Evolutionary conservation across 2,888 invertebrate genomes (phyloP), one percentile per base, ranked within the genome.

Genomic region (Aspidiotus destructor): DNA sequence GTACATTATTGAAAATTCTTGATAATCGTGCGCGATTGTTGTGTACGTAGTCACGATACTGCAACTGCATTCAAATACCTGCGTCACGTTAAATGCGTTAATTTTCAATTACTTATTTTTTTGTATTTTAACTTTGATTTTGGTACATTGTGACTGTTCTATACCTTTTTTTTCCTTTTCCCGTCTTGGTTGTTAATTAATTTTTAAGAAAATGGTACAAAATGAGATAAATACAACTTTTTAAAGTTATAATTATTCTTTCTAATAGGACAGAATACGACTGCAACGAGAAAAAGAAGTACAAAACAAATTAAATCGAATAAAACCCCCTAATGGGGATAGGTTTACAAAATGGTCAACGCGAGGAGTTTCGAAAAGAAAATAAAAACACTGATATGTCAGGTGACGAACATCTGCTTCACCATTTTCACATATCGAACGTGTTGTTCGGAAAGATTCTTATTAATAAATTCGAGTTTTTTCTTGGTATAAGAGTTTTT

Each of bases 401-500:
- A 58, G 17, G 58, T 69, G 40, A 41, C 53, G 28, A 76, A 76
- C 73, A 75, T 74, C 70, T 76, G 84, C 74, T 82, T 84, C 70
- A 85, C 81, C 68, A 84, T 82, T 73, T 77, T 77, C 13, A 79
- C 78, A 73, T 82, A 86, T 64, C 82, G 81, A 71, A 81, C 79
- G 73, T 86, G 82, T 73, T 86, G 83, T 8, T 85, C 83, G 71
- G 80, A 78, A 70, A 83, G 83, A 72, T 86, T 78, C 73, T 81
- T 78, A 70, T 79, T 81, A 13, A 86, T 79, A 55, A 81, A 76
- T 28, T 78, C 79, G 1, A 85, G 81, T 74, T 85, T 84, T 48
- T 84, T 79, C 68, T 79, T 79, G 0, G 83, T 83, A 5, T 85
- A 83, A 70, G 82, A 83, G 74, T 88, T 86, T 53, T 81, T 81